These are phyloP conservation scores for Scaptomyza polygonia DNA, from an alignment of 2,888 invertebrate species.

Conservation along the genomic window DNA sequence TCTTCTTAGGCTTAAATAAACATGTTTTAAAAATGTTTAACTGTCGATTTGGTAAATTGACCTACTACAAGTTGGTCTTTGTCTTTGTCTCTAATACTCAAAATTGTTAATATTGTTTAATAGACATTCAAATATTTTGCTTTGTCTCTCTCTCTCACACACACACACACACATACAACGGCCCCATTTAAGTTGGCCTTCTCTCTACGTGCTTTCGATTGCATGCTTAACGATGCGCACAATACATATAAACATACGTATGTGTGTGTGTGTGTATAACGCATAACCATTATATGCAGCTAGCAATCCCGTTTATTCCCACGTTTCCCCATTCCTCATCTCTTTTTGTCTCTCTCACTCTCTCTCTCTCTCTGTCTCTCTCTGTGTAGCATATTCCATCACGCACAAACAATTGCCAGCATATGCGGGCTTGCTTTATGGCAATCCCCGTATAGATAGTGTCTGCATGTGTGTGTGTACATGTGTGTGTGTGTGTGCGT, in stretches of 20 bases:
- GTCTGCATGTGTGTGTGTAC: not conserved
- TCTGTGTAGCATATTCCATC: constrained; percentile 35
- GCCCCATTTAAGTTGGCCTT: not conserved
- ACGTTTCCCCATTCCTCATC: not conserved
- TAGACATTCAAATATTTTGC: no score
- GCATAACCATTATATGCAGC: constrained; percentile 19
- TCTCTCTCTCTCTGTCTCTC: constrained; percentile 10
- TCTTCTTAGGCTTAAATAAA: no score
- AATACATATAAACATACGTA: constrained; percentile 1
- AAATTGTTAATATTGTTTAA: no score
- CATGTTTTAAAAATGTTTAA: no score
- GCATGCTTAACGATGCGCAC: constrained; percentile 1
- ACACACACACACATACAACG: not conserved
- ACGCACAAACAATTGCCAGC: constrained; percentile 51
- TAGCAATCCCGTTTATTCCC: not conserved
- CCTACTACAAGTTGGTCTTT: no score
- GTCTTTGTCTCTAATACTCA: no score
- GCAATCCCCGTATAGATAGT: constrained; percentile 53
- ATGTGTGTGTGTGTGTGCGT: not conserved
- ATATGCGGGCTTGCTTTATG: constrained; percentile 68
- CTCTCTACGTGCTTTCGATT: constrained; percentile 2
- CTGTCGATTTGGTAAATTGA: no score
- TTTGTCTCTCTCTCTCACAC: no score
- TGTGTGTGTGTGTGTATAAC: not conserved
- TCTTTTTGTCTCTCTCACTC: not conserved